phyloP scores from a whole-genome alignment of 2,113 vertebrate species.

The Myrmecobius fasciatus region DNA sequence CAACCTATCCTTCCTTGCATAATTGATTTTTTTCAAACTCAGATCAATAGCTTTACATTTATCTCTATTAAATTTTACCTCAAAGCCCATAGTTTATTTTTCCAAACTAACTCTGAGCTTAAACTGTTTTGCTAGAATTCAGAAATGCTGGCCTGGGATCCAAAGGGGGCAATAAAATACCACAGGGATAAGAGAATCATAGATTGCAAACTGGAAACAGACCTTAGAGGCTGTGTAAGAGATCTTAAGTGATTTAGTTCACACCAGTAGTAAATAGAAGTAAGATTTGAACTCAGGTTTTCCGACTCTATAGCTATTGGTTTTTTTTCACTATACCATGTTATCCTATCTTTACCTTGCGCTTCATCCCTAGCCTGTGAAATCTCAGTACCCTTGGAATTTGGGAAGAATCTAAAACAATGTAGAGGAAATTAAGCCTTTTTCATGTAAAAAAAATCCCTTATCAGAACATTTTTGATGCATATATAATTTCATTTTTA shows the following conservation, averaged over 20 bases:
- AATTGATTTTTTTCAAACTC: neutral
- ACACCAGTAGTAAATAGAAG: neutral
- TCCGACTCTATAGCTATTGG: slow-evolving; percentile 10
- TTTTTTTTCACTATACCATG: neutral
- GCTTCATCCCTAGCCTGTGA: neutral
- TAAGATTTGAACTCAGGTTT: neutral
- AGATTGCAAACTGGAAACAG: neutral
- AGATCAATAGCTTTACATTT: neutral
- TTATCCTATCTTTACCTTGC: neutral
- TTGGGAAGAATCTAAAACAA: neutral
- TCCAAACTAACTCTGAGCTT: neutral
- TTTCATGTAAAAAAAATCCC: neutral
- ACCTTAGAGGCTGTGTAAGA: neutral
- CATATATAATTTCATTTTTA: neutral
- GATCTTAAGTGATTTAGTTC: neutral
- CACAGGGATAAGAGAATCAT: neutral
- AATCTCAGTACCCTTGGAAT: neutral
- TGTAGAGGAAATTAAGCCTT: neutral
- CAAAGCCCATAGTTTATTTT: neutral
- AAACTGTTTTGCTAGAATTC: neutral
- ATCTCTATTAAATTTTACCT: neutral
- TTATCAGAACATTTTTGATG: neutral
- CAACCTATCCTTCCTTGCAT: neutral
- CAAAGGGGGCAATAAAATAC: neutral
- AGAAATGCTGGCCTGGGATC: neutral